Percentiles rank a stretch among this genome's conserved stretches.
Conservation (phyloP, 2,797 vertebrate species). For the Bryconaethiops microstoma region DNA sequence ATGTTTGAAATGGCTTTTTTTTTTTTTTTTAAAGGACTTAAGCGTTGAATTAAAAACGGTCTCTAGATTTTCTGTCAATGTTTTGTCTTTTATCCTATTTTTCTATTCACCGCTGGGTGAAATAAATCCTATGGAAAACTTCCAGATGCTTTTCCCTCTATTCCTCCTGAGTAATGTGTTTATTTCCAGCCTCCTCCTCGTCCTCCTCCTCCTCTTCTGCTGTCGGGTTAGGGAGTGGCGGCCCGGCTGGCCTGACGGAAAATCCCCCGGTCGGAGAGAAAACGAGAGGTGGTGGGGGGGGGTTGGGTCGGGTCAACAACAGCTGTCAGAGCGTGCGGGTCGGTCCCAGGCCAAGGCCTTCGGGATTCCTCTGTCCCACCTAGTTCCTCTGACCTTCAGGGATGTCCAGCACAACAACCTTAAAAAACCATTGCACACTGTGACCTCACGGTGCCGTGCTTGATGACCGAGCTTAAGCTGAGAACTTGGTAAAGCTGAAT, state of each 20-base stretch:
- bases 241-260: slow-evolving; percentile 45
- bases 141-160: slow-evolving; percentile 55
- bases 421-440: slow-evolving; percentile 47
- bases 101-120: slow-evolving; percentile 82
- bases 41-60: slow-evolving; percentile 78
- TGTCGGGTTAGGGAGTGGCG: slow-evolving; percentile 50
- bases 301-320: slow-evolving; percentile 76
- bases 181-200: slow-evolving; percentile 61
- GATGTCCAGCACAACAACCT: slow-evolving; percentile 43
- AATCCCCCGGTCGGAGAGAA: slow-evolving; percentile 50
- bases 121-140: slow-evolving; percentile 80
- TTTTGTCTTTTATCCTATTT: slow-evolving; percentile 84
- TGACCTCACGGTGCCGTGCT: slow-evolving; percentile 54
- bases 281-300: slow-evolving; percentile 58
- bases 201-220: slow-evolving; percentile 35
- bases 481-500: slow-evolving; percentile 43
- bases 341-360: slow-evolving; percentile 75
- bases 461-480: slow-evolving; percentile 35
- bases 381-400: slow-evolving; percentile 53
- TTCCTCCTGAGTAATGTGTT: slow-evolving; percentile 52
- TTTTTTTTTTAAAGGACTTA: slow-evolving; percentile 66
- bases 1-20: slow-evolving; percentile 76
- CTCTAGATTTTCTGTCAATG: slow-evolving; percentile 82
- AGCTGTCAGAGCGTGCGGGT: slow-evolving; percentile 77
- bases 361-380: slow-evolving; percentile 62